phyloP scores from a whole-genome alignment of 2,888 invertebrate species.

The Calameuta filiformis region DNA sequence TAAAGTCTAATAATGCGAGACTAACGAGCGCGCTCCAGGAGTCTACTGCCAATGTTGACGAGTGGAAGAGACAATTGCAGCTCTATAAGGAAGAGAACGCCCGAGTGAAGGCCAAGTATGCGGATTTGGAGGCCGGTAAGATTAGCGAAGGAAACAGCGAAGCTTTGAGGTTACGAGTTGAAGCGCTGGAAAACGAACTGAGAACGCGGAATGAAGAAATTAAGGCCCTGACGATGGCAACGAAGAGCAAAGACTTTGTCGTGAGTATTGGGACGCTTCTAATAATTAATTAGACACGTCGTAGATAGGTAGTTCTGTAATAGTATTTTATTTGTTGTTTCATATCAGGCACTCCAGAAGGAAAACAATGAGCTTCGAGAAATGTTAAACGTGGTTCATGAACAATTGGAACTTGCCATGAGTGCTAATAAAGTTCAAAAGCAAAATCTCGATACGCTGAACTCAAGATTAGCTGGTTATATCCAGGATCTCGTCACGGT shows the following conservation, averaged over 20 bases:
- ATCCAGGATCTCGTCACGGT: constrained; percentile 84
- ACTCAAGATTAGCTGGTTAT: constrained; percentile 83
- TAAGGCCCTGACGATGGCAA: constrained; percentile 69
- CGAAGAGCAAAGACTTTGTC: constrained; percentile 62
- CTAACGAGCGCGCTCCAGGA: constrained; percentile 95
- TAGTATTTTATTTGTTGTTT: not conserved
- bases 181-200: constrained; percentile 84
- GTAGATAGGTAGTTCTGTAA: too few relatives aligned
- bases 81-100: constrained; percentile 92
- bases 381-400: constrained; percentile 80
- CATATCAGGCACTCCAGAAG: constrained; percentile 70
- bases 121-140: constrained; percentile 78
- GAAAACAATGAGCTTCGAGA: constrained; percentile 75
- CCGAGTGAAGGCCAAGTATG: constrained; percentile 79
- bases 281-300: too few relatives aligned
- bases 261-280: constrained; percentile 37
- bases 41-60: constrained; percentile 97
- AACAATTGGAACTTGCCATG: constrained; percentile 82
- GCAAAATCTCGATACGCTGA: constrained; percentile 83
- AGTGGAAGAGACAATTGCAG: constrained; percentile 97
- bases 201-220: constrained; percentile 87
- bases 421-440: constrained; percentile 85
- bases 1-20: constrained; percentile 96
- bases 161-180: constrained; percentile 81
- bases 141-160: constrained; percentile 66